phyloP scores from a whole-genome alignment of 2,113 vertebrate species.

The Laticauda colubrina region DNA sequence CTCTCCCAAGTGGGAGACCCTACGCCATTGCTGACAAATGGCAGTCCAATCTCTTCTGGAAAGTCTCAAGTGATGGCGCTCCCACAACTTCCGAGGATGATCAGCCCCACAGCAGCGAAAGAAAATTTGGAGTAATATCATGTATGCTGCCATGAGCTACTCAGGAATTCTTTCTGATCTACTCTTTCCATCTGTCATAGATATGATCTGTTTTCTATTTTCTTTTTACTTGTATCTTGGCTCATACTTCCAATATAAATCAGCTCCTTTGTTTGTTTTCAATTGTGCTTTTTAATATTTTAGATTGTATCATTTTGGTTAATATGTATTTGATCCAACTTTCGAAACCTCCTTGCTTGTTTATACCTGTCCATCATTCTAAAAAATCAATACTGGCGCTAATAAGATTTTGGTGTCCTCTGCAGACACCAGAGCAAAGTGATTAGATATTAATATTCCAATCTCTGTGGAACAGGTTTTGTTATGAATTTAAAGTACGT shows the following conservation, averaged over 20 bases:
- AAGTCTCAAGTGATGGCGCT: too few species aligned
- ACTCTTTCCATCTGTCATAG: not conserved
- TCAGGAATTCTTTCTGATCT: not conserved
- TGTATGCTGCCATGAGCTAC: not conserved
- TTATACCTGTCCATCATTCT: not conserved
- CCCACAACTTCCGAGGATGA: too few species aligned
- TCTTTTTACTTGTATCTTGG: not conserved
- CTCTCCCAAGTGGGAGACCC: too few species aligned
- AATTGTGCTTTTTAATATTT: not conserved
- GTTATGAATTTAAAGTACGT: constrained; percentile 18
- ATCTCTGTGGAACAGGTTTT: constrained; percentile 8
- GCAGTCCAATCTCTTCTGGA: not conserved
- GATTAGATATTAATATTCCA: not conserved
- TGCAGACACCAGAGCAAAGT: not conserved
- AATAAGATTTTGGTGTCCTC: not conserved
- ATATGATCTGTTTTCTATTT: not conserved
- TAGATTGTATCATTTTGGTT: not conserved
- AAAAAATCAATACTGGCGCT: not conserved
- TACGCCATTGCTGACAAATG: too few species aligned
- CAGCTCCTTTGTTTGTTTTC: not conserved
- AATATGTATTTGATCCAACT: not conserved
- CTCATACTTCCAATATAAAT: not conserved
- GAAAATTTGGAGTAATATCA: not conserved
- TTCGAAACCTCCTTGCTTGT: not conserved
- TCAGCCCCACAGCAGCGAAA: not conserved